Evolutionary conservation across 2,797 vertebrate species (phyloP).

Genomic region (Limosa lapponica): DNA sequence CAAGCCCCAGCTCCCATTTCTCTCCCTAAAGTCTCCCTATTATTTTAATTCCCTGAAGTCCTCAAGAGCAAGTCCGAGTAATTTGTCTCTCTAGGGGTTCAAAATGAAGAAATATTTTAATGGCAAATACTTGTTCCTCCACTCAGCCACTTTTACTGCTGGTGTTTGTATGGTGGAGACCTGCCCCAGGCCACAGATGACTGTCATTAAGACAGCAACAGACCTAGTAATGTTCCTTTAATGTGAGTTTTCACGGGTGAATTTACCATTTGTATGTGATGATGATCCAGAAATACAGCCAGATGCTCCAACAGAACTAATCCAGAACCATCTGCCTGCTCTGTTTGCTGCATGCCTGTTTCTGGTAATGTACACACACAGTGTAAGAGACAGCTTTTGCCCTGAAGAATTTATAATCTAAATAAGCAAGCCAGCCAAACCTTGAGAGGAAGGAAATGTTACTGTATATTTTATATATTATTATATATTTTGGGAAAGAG

Average conservation of each 20-base stretch:
- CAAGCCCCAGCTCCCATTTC: not conserved
- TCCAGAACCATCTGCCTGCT: conserved; percentile 61
- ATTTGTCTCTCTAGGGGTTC: conserved; percentile 25
- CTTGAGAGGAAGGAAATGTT: conserved; percentile 14
- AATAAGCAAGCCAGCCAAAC: conserved; percentile 32
- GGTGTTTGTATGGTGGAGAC: conserved; percentile 44
- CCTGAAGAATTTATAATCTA: conserved; percentile 40
- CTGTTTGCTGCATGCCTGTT: conserved; percentile 29
- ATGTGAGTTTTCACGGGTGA: conserved; percentile 18
- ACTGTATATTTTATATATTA: not conserved
- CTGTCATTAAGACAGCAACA: conserved; percentile 43
- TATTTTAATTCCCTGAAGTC: conserved; percentile 34
- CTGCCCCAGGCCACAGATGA: conserved; percentile 48
- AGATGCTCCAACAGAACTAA: conserved; percentile 55
- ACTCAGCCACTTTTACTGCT: conserved; percentile 27
- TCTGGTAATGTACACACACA: conserved; percentile 1
- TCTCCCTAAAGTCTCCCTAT: not conserved
- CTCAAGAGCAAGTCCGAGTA: not conserved
- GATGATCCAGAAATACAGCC: conserved; percentile 51
- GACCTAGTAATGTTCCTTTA: conserved; percentile 41
- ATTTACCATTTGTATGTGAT: conserved; percentile 36
- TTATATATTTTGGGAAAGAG: not conserved
- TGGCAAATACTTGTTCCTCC: conserved; percentile 30
- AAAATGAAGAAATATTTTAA: conserved; percentile 38
- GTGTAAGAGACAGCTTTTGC: conserved; percentile 33